Evolutionary conservation across 2,113 vertebrate species (phyloP).

Genomic region (Psittacula cyanocephala): DNA sequence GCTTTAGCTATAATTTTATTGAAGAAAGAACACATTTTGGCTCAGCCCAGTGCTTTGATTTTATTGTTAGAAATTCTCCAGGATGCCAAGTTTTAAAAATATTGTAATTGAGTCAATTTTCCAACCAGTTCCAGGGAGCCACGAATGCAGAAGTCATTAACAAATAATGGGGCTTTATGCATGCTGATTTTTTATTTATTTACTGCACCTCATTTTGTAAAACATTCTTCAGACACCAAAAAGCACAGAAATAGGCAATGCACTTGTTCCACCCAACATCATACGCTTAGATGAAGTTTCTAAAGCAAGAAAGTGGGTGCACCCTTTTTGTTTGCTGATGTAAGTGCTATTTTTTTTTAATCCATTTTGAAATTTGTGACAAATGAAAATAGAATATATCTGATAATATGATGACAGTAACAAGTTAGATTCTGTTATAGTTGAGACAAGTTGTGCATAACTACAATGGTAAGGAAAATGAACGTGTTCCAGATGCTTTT

Average conservation of each 20-base stretch:
- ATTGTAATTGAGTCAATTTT: constrained; percentile 53
- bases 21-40: constrained; percentile 31
- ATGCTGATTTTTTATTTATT: constrained; percentile 38
- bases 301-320: background rate
- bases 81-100: constrained; percentile 63
- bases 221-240: constrained; percentile 26
- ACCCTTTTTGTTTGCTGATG: background rate
- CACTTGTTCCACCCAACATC: background rate
- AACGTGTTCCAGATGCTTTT: background rate
- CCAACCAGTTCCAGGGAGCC: constrained; percentile 34
- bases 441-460: background rate
- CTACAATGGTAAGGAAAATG: background rate
- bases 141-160: constrained; percentile 45
- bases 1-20: background rate
- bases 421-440: background rate
- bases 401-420: background rate
- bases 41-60: constrained; percentile 13
- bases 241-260: constrained; percentile 3
- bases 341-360: background rate
- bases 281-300: background rate
- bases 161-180: constrained; percentile 13
- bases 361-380: constrained; percentile 17
- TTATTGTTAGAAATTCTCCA: constrained; percentile 44
- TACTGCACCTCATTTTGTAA: constrained; percentile 30
- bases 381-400: constrained; percentile 26